Evolutionary conservation across 2,888 invertebrate species (phyloP), one percentile per base, ranked within the genome.

Genomic region (Drosophila merina): DNA sequence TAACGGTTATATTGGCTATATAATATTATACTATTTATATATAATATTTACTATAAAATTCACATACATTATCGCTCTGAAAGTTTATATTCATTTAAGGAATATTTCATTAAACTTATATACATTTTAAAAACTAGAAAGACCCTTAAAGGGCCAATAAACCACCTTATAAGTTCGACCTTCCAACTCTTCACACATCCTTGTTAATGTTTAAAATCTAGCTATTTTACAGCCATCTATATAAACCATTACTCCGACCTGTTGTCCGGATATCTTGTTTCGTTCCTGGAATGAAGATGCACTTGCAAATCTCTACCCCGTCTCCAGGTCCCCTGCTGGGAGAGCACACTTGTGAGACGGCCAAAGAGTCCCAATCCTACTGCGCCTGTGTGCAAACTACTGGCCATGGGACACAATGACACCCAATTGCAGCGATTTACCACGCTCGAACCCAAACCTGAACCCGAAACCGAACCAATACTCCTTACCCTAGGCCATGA

Each of bases 321-420:
- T 49, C 42, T 31, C 42, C 14, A 8, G 26, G 33, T 26, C 64
- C 47, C 56, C 62, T 50, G 57, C 74, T 62, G 54, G 25, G 62
- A 38, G 26, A 14, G 36, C 42, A 20, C 48, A 38, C 67, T 64
- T 71, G 52, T 60, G 12, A 12, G 40, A 38, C 51, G 48, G 28
- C 33, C 33, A 44, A 9, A 30, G 48, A 45, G 56, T 26, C 45
- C 38, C 28, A 38, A 57, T 63, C 57, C 70, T 59, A 60, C 64
- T 56, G 68, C 49, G 58, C 57, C 64, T 88, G 89, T 88, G 72
- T 84, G 82, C 88, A 87, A 88, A 88, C 89, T 78, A 75, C 49
- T 74, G 87, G 72, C 87, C 76, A 74, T 87, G 75, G 89, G 70
- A 72, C 30, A 59, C 69, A 62, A 70, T 63, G 47, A 2, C 6